Conservation (phyloP, 2,113 vertebrate genomes). For the Caranx melampygus region DNA sequence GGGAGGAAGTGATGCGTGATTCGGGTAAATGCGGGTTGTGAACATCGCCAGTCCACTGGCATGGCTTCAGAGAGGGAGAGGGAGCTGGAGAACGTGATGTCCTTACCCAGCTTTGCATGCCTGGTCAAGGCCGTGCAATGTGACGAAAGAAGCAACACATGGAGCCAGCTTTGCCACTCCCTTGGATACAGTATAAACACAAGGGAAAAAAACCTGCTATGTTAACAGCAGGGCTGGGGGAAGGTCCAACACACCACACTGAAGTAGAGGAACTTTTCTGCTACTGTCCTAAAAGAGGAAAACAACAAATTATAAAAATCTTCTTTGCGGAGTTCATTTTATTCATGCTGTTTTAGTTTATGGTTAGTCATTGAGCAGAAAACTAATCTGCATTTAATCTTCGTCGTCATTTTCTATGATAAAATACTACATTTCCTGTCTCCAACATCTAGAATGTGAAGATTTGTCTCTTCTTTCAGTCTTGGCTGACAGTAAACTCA, state of each 20-base stretch:
- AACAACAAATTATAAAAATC: neutral
- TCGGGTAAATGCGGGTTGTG: constrained; percentile 28
- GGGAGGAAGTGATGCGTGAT: neutral
- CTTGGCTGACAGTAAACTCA: too few relatives aligned
- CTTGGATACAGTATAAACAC: constrained; percentile 11
- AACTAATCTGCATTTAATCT: too few relatives aligned
- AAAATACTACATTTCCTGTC: too few relatives aligned
- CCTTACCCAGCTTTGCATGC: constrained; percentile 47
- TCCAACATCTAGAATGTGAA: too few relatives aligned
- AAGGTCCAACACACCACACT: neutral
- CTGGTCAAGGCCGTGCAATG: constrained; percentile 30
- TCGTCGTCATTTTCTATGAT: too few relatives aligned
- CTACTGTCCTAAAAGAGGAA: neutral
- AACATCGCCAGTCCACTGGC: constrained; percentile 46
- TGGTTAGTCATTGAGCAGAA: too few relatives aligned
- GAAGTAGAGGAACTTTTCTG: neutral
- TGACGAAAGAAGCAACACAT: neutral
- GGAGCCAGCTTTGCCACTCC: constrained; percentile 36
- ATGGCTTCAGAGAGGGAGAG: constrained; percentile 40
- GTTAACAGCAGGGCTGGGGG: neutral
- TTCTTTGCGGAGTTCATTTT: neutral
- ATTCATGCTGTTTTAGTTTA: too few relatives aligned
- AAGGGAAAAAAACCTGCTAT: neutral
- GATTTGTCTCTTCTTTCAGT: too few relatives aligned
- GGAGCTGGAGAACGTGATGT: constrained; percentile 58